Conservation (phyloP, 2,113 vertebrate genomes). For the Muscicapa adusta region DNA sequence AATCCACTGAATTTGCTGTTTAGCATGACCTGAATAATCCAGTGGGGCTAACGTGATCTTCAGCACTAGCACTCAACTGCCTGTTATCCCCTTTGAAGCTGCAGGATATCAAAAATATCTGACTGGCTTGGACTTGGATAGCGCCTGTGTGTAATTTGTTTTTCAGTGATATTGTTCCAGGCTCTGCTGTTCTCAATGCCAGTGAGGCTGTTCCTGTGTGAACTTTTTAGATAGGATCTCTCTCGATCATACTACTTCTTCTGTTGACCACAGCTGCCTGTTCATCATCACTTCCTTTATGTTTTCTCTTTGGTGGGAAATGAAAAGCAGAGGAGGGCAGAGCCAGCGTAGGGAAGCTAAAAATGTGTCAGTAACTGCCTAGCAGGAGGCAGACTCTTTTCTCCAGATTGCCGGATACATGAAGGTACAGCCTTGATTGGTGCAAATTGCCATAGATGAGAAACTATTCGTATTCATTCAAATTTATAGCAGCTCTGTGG, state of each 20-base stretch:
- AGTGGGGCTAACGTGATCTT: conserved; percentile 48
- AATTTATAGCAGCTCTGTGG: background rate
- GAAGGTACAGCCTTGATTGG: conserved; percentile 2
- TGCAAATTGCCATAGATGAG: background rate
- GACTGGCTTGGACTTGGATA: conserved; percentile 32
- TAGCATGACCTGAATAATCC: conserved; percentile 66
- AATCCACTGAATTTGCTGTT: conserved; percentile 64
- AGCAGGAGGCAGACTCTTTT: background rate
- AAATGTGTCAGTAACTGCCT: background rate
- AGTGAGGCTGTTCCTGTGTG: background rate
- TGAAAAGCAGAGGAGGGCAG: conserved; percentile 3
- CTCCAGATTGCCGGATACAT: background rate
- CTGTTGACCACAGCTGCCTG: background rate
- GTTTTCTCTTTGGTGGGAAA: background rate
- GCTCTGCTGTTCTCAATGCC: background rate
- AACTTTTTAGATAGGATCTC: background rate
- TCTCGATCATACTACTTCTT: background rate
- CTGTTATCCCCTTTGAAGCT: conserved; percentile 51
- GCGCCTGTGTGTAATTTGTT: conserved; percentile 33
- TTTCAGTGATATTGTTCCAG: conserved; percentile 6
- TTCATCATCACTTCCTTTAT: background rate
- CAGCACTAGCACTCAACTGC: conserved; percentile 45
- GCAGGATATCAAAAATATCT: conserved; percentile 57
- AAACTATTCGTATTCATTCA: background rate
- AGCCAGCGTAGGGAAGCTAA: background rate